Evolutionary conservation across 2,113 vertebrate species (phyloP), one percentile per base, ranked within the genome.

Genomic region (Balaeniceps rex): DNA sequence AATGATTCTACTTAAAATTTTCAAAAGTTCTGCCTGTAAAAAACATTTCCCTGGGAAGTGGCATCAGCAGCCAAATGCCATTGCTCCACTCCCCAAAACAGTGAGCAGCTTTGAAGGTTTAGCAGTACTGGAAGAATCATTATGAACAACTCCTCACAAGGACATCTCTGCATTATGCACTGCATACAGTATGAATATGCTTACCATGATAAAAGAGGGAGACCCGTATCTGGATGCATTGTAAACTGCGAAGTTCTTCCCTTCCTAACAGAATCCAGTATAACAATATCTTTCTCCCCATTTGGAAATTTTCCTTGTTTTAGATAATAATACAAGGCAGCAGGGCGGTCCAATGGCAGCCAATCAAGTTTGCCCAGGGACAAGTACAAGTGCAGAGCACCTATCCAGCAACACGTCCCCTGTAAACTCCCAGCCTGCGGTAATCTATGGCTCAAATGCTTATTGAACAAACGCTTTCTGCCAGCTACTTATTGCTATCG

Each of bases 151-250:
- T 51, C n/a, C 33, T 19, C 63, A 36, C n/a, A 51, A 85, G 79
- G 44, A 57, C 7, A 51, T 4, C 24, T 55, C 58, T 47, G 31
- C 22, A 40, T 58, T 69, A 68, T 6, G 61, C 13, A 51, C 8
- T 3, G 1, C 24, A 4, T 18, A 11, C 10, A 46, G 10, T 10
- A 21, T 5, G 16, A 46, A 29, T 21, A 29, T 3, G 24, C n/a
- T 79, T 23, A 65, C 31, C 14, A 9, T 1, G 6, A 77, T 16
- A 63, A 51, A 72, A 72, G 19, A 64, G 33, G 28, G 21, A 70
- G n/a, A n/a, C 29, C 12, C 4, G 1, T 29, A 26, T 19, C 69
- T 66, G 64, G 42, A 46, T 0, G 2, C 33, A 17, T 3, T 36
- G 68, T 17, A 24, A 87, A 42, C 19, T 17, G 29, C 26, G 29